These are phyloP conservation scores for Enteromius paludinosus DNA, from an alignment of 2,797 vertebrate genomes.

Conservation along the genomic window DNA sequence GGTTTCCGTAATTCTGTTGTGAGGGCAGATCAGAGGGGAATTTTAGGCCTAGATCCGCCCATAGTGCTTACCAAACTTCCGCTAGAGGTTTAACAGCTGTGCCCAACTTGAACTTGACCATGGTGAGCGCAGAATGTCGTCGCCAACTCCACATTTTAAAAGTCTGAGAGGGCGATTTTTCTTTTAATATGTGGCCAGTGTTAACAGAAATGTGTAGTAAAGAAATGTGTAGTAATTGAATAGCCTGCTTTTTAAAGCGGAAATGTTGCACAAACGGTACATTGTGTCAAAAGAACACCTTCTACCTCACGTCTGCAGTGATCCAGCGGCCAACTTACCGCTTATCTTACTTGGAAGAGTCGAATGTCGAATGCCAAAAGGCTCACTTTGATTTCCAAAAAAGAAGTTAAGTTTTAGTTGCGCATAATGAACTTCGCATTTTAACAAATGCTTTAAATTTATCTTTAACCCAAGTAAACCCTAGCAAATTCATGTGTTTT, in stretches of 20 bases:
- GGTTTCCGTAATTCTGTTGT: neutral
- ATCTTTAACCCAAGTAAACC: neutral
- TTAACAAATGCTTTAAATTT: neutral
- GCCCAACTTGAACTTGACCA: constrained; percentile 83
- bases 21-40: constrained; percentile 32
- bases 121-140: constrained; percentile 70
- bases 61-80: constrained; percentile 19
- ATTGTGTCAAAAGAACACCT: neutral
- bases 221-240: neutral
- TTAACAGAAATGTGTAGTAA: neutral
- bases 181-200: neutral
- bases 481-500: neutral
- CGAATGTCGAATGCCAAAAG: neutral
- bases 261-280: neutral
- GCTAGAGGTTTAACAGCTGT: constrained; percentile 72
- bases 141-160: neutral
- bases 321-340: neutral
- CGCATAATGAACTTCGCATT: neutral
- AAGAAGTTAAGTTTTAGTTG: too few relatives aligned
- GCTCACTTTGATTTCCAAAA: neutral
- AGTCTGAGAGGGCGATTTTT: neutral
- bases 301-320: neutral
- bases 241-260: neutral
- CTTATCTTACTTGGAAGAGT: neutral
- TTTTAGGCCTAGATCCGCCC: constrained; percentile 62